phyloP scores from a whole-genome alignment of 1,140 invertebrate species.

The Calliphora vicina region DNA sequence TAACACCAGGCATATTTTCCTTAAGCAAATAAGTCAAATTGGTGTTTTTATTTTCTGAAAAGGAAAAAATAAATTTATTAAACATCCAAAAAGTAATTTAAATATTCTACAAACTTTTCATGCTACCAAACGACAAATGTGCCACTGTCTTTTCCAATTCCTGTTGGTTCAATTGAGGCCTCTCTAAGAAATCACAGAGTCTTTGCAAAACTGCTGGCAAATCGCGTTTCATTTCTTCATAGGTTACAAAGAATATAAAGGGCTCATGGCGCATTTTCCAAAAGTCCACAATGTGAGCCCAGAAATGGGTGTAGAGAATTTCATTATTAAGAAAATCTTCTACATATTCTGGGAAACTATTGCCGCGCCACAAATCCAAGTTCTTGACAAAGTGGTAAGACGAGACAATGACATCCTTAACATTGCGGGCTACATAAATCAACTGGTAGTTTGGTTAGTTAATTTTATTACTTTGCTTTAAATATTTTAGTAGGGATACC shows the following conservation, averaged over 20 bases:
- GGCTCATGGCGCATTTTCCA: constrained; percentile 65
- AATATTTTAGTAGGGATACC: too few species aligned
- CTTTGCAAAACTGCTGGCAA: constrained; percentile 66
- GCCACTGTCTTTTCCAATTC: constrained; percentile 65
- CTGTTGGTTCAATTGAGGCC: constrained; percentile 62
- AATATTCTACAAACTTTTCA: constrained; percentile 60
- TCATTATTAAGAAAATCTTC: constrained; percentile 68
- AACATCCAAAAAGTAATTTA: neutral
- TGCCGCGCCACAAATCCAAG: constrained; percentile 66
- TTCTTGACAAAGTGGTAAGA: constrained; percentile 73
- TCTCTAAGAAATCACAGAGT: constrained; percentile 68
- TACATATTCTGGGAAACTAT: constrained; percentile 69
- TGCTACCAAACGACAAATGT: constrained; percentile 70
- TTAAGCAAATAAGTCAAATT: neutral
- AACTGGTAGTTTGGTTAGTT: constrained; percentile 66
- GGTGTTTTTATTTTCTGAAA: constrained; percentile 12
- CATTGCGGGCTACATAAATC: constrained; percentile 77
- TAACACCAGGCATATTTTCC: neutral
- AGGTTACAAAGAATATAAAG: constrained; percentile 69
- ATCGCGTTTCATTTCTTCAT: constrained; percentile 73
- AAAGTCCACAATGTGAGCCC: constrained; percentile 66
- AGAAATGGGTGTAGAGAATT: constrained; percentile 66
- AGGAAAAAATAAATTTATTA: neutral
- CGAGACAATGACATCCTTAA: constrained; percentile 78
- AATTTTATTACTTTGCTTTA: neutral